These are phyloP conservation scores for Streptopelia turtur DNA, from an alignment of 2,797 vertebrate species.

Conservation along the genomic window DNA sequence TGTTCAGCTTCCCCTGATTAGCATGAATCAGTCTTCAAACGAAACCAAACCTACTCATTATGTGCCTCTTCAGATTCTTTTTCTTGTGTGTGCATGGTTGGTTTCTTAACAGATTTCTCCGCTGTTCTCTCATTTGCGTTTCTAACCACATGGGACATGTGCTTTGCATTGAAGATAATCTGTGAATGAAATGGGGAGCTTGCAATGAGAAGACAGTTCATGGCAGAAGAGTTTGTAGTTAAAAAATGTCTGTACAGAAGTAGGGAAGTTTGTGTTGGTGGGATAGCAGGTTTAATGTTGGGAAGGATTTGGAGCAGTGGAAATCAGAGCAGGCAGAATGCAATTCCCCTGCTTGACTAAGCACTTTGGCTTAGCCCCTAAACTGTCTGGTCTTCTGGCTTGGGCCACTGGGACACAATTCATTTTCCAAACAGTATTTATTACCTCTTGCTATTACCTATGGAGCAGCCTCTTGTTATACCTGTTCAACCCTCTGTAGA, in stretches of 20 bases:
- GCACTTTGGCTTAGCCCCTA: background rate
- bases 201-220: background rate
- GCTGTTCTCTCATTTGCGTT: background rate
- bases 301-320: background rate
- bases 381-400: background rate
- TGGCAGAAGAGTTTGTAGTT: background rate
- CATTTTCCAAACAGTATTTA: background rate
- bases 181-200: background rate
- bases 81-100: background rate
- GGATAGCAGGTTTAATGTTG: background rate
- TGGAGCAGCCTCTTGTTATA: background rate
- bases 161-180: background rate
- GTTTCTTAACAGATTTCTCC: background rate
- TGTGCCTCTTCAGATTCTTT: background rate
- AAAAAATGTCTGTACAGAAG: background rate
- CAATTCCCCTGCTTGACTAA: background rate
- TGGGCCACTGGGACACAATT: background rate
- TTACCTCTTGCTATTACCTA: background rate
- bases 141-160: background rate
- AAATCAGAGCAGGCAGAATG: background rate
- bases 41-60: background rate
- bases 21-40: background rate
- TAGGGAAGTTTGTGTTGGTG: background rate
- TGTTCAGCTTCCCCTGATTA: background rate
- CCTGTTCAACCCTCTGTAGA: background rate